These are phyloP conservation scores for Pangasianodon hypophthalmus DNA, from an alignment of 2,113 vertebrate species.

Conservation along the genomic window DNA sequence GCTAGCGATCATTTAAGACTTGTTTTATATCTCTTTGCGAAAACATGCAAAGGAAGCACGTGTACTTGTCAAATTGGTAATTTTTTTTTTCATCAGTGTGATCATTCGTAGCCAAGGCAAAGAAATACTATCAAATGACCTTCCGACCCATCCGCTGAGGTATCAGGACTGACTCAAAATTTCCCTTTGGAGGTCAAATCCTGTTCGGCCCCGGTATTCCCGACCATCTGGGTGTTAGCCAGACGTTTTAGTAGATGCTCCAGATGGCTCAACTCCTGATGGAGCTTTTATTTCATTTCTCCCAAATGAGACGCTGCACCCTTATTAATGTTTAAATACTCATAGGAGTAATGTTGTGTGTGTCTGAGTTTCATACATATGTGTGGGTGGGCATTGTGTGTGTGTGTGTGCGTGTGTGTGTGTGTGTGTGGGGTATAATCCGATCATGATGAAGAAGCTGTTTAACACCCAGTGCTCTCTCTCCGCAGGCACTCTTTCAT, in stretches of 20 bases:
- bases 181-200: not conserved
- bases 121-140: not conserved
- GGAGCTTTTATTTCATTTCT: not conserved
- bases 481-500: not conserved
- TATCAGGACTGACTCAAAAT: not conserved
- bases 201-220: conserved; percentile 22
- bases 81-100: not conserved
- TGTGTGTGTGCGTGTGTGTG: not conserved
- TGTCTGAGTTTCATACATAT: not conserved
- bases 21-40: not conserved
- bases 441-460: not conserved
- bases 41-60: not conserved
- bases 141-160: not conserved
- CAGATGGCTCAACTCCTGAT: not conserved
- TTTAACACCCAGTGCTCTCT: not conserved
- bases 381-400: conserved; percentile 5
- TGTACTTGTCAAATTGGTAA: not conserved
- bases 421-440: not conserved
- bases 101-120: not conserved
- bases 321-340: not conserved
- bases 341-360: not conserved
- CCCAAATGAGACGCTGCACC: not conserved
- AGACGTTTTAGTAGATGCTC: not conserved
- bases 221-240: not conserved
- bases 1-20: not conserved